These are phyloP conservation scores for Eidolon helvum DNA, from an alignment of 2,113 vertebrate species.

Conservation along the genomic window DNA sequence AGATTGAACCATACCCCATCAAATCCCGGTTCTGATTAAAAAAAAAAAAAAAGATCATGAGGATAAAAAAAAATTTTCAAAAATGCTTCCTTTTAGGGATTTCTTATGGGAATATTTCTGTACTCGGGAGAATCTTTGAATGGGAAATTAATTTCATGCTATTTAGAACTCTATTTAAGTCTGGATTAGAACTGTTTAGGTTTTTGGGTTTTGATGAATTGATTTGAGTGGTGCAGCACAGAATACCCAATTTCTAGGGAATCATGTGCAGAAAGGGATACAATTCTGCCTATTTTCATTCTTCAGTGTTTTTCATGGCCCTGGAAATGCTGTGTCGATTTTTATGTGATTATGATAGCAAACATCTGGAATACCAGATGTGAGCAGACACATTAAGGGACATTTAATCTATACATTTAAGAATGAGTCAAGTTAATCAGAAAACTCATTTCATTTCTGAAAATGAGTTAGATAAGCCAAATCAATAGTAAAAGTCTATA, in stretches of 20 bases:
- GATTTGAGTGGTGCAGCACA: background rate
- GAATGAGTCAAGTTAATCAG: slow-evolving; percentile 76
- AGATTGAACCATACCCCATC: background rate
- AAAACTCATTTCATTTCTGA: slow-evolving; percentile 70
- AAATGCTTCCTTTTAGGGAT: background rate
- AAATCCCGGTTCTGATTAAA: background rate
- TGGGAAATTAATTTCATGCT: background rate
- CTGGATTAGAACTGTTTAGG: background rate
- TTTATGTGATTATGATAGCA: slow-evolving; percentile 65
- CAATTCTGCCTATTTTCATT: slow-evolving; percentile 46
- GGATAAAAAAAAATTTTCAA: background rate
- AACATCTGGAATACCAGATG: slow-evolving; percentile 78
- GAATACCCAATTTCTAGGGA: slow-evolving; percentile 32
- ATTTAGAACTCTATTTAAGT: slow-evolving; percentile 36
- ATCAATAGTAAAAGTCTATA: slow-evolving; percentile 62
- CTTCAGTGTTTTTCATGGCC: slow-evolving; percentile 38
- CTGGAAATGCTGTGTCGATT: slow-evolving; percentile 61
- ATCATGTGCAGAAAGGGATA: background rate
- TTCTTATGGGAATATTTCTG: background rate
- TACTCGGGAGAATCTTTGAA: background rate
- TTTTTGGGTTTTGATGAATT: slow-evolving; percentile 36
- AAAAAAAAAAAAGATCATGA: background rate
- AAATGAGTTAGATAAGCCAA: slow-evolving; percentile 73
- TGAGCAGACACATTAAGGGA: slow-evolving; percentile 55
- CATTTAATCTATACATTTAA: slow-evolving; percentile 73